A percentile compares a stretch with the other conserved stretches of the same genome.
These are phyloP conservation scores for Platysteira castanea DNA, from an alignment of 2,113 vertebrate species.

Conservation along the genomic window DNA sequence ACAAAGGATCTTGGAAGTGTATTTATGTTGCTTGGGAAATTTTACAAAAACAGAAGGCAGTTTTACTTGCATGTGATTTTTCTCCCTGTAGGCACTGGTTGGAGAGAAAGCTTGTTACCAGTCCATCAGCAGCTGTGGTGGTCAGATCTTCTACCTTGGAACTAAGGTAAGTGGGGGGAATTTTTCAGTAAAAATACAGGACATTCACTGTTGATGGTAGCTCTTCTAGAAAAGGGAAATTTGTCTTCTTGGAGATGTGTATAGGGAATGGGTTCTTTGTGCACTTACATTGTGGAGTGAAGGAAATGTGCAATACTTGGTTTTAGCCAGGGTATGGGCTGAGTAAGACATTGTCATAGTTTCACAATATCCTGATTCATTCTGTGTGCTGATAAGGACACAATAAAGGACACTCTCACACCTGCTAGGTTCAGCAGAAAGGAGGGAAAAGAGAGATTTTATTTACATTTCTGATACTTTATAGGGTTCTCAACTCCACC, in stretches of 20 bases:
- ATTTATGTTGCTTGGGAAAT: not conserved
- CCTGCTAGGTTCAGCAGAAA: too few relatives aligned
- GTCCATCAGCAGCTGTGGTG: slow-evolving; percentile 90
- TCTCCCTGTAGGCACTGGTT: slow-evolving; percentile 84
- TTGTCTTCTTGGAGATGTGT: not conserved
- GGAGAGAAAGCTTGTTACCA: slow-evolving; percentile 98
- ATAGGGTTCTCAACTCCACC: too few relatives aligned
- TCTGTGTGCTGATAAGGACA: too few relatives aligned
- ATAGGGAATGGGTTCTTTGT: not conserved
- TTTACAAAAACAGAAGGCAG: not conserved
- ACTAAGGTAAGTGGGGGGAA: slow-evolving; percentile 82
- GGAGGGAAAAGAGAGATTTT: too few relatives aligned
- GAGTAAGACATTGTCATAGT: not conserved
- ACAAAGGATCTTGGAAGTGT: not conserved
- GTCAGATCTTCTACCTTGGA: slow-evolving; percentile 93
- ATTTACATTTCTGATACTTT: too few relatives aligned
- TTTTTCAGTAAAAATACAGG: not conserved
- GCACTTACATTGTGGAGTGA: not conserved
- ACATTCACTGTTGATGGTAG: not conserved
- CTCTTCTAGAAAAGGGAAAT: not conserved
- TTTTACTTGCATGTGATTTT: not conserved
- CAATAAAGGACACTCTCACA: too few relatives aligned
- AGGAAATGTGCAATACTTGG: not conserved
- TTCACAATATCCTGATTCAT: not conserved
- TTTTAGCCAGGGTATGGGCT: not conserved